These are phyloP conservation scores for Phataginus tricuspis DNA, from an alignment of 2,797 vertebrate species.

Conservation along the genomic window DNA sequence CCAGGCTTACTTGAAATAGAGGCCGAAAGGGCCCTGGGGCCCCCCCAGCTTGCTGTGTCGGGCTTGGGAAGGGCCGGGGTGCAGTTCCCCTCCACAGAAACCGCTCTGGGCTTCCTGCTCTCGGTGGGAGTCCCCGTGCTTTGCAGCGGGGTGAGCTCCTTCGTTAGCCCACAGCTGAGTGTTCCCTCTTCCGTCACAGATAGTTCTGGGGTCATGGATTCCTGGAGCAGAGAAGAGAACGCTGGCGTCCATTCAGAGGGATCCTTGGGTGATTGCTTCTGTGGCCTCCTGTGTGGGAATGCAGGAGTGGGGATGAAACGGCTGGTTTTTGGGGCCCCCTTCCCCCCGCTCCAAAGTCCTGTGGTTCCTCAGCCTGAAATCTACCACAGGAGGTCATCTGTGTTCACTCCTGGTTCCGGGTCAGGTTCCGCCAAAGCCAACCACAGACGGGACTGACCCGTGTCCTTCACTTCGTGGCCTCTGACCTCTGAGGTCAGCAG, in stretches of 20 bases:
- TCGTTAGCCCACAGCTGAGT: neutral
- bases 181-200: neutral
- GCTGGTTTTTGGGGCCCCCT: neutral
- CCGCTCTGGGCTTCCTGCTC: neutral
- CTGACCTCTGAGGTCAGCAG: neutral
- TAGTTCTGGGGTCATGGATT: neutral
- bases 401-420: neutral
- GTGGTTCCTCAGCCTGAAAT: neutral
- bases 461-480: neutral
- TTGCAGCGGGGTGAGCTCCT: neutral
- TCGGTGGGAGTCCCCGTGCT: neutral
- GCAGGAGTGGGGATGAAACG: rapidly evolving
- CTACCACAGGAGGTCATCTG: neutral
- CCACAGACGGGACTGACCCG: neutral
- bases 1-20: neutral
- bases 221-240: neutral
- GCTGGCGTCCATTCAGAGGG: neutral
- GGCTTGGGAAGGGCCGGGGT: neutral
- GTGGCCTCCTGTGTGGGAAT: neutral
- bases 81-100: neutral
- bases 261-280: neutral
- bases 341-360: neutral
- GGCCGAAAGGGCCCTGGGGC: neutral
- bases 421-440: neutral
- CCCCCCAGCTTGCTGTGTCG: neutral